Evolutionary conservation across 2,797 vertebrate genomes (phyloP).

Genomic region (Sparidentex hasta): DNA sequence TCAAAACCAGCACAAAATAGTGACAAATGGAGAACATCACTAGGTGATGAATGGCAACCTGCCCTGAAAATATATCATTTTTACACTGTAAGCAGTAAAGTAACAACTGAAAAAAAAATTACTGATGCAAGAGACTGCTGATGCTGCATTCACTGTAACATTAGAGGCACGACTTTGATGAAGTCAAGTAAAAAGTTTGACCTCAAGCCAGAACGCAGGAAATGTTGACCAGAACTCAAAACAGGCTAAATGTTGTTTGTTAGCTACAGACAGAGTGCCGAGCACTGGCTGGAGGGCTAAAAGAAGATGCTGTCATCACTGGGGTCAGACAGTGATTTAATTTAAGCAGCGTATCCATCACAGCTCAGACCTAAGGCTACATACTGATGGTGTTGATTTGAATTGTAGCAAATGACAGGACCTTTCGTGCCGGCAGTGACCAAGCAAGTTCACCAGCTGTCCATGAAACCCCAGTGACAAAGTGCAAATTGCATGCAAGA

Average conservation of each 20-base stretch:
- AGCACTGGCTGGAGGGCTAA: not conserved
- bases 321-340: slow-evolving; percentile 44
- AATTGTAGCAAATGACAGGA: slow-evolving; percentile 54
- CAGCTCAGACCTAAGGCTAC: slow-evolving; percentile 40
- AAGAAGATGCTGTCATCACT: slow-evolving; percentile 32
- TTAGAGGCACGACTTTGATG: slow-evolving; percentile 13
- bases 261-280: slow-evolving; percentile 26
- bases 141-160: slow-evolving; percentile 6
- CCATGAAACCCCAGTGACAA: slow-evolving; percentile 47
- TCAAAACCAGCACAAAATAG: not conserved
- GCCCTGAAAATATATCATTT: not conserved
- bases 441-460: slow-evolving; percentile 57
- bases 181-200: slow-evolving; percentile 24
- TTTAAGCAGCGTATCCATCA: slow-evolving; percentile 56
- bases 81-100: slow-evolving; percentile 14
- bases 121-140: slow-evolving; percentile 29
- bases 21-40: not conserved
- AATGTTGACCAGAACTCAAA: slow-evolving; percentile 16
- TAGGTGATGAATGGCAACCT: not conserved
- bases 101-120: slow-evolving; percentile 15
- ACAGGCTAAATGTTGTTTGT: slow-evolving; percentile 12
- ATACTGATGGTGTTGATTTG: slow-evolving; percentile 53
- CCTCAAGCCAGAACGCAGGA: slow-evolving; percentile 3
- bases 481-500: slow-evolving; percentile 47
- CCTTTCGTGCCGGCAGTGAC: slow-evolving; percentile 47